Percentiles rank a stretch among this genome's conserved stretches.
Evolutionary conservation across 2,113 vertebrate species (phyloP).

Genomic region (Prunella fulvescens): DNA sequence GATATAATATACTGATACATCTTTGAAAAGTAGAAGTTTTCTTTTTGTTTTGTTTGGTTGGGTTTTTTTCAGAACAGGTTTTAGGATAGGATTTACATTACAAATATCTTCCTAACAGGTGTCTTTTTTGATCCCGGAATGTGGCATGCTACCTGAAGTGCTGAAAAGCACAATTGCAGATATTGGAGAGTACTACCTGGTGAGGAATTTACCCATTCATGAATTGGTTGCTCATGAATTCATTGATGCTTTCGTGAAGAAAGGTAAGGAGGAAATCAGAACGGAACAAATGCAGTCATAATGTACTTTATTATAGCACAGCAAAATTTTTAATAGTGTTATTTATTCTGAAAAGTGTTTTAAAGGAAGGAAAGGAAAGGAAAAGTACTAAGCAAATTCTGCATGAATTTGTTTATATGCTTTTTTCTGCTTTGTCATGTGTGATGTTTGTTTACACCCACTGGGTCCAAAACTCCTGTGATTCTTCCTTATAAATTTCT

Average conservation of each 20-base stretch:
- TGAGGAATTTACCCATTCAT: slow-evolving; percentile 78
- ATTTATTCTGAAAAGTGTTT: background rate
- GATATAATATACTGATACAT: background rate
- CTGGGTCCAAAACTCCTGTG: background rate
- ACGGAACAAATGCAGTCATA: background rate
- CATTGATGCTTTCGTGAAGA: slow-evolving; percentile 76
- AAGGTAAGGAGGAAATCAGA: slow-evolving; percentile 72
- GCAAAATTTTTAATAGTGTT: background rate
- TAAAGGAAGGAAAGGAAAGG: background rate
- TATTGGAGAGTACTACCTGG: slow-evolving; percentile 79
- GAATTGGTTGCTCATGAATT: slow-evolving; percentile 78
- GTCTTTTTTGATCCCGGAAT: slow-evolving; percentile 87
- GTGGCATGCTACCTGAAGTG: slow-evolving; percentile 74
- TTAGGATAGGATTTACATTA: background rate
- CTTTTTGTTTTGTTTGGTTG: background rate
- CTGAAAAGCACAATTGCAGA: slow-evolving; percentile 70
- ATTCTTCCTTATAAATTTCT: background rate
- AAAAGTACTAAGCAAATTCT: background rate
- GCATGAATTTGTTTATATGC: background rate
- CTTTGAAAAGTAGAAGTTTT: background rate
- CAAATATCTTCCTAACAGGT: slow-evolving; percentile 70
- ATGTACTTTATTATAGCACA: background rate
- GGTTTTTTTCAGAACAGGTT: background rate
- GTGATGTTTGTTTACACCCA: background rate
- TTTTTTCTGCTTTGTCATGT: background rate